phyloP scores from a whole-genome alignment of 2,113 vertebrate genomes.

The Sterrhoptilus dennistouni region DNA sequence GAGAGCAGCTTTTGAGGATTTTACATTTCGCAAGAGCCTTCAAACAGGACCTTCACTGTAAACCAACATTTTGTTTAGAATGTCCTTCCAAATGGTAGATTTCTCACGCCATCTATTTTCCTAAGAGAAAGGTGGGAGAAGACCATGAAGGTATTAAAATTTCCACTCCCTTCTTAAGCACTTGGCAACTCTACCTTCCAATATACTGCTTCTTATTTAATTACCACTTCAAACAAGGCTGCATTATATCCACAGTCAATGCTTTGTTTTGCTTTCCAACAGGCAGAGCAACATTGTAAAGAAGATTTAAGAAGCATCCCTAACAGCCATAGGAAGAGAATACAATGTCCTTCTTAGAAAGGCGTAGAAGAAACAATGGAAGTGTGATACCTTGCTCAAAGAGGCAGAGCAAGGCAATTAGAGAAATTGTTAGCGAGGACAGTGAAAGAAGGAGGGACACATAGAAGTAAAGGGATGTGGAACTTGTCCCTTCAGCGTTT shows the following conservation, averaged over 20 bases:
- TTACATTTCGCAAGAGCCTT: not conserved
- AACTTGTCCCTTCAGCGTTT: not conserved
- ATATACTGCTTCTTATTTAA: slow-evolving; percentile 11
- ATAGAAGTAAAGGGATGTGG: not conserved
- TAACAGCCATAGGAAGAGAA: not conserved
- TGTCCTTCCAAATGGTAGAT: not conserved
- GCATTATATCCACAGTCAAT: not conserved
- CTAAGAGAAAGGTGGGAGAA: not conserved
- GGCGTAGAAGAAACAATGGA: not conserved
- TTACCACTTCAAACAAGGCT: slow-evolving; percentile 15
- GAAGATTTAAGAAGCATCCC: not conserved
- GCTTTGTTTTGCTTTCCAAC: slow-evolving; percentile 3
- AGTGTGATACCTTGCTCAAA: not conserved
- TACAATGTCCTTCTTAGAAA: not conserved
- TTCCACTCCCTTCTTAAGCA: not conserved
- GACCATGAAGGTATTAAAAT: not conserved
- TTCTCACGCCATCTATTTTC: not conserved
- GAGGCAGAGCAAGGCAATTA: not conserved
- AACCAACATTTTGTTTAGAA: not conserved
- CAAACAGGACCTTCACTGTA: not conserved
- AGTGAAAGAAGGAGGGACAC: not conserved
- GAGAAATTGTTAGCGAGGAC: not conserved
- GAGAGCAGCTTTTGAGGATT: not conserved
- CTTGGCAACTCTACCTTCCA: not conserved
- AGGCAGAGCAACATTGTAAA: not conserved